These are phyloP conservation scores for Littorina saxatilis DNA, from an alignment of 1,140 invertebrate genomes.

Conservation along the genomic window DNA sequence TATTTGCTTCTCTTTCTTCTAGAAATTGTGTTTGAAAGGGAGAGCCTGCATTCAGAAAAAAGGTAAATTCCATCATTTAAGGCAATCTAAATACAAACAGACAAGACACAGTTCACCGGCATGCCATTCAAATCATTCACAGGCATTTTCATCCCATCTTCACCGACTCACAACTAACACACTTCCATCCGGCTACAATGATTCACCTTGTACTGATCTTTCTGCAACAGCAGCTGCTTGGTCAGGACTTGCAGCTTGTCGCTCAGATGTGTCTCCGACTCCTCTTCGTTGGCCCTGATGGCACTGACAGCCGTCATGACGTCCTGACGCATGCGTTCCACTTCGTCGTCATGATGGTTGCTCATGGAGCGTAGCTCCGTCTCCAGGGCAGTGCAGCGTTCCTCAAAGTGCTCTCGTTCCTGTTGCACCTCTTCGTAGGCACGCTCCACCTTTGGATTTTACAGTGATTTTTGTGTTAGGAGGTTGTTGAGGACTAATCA, in stretches of 20 bases:
- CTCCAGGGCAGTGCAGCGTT: slow-evolving; percentile 58
- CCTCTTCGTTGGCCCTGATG: slow-evolving; percentile 66
- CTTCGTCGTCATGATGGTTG: slow-evolving; percentile 67
- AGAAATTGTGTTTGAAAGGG: too few species aligned
- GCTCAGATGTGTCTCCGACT: slow-evolving; percentile 55
- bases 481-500: too few species aligned
- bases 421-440: slow-evolving; percentile 60
- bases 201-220: slow-evolving; percentile 55
- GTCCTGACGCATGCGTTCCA: slow-evolving; percentile 68
- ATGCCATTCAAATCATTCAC: too few species aligned
- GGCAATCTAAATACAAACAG: too few species aligned
- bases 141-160: too few species aligned
- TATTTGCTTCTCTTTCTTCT: too few species aligned
- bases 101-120: too few species aligned
- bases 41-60: too few species aligned
- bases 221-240: slow-evolving; percentile 59
- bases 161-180: too few species aligned
- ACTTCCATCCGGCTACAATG: too few species aligned
- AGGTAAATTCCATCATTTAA: too few species aligned
- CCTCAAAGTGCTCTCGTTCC: slow-evolving; percentile 67
- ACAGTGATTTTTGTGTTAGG: too few species aligned
- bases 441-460: slow-evolving; percentile 65
- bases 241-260: slow-evolving; percentile 58
- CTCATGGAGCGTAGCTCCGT: slow-evolving; percentile 61
- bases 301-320: slow-evolving; percentile 71